Evolutionary conservation across 1,140 invertebrate species (phyloP), one percentile per base, ranked within the genome.

Genomic region (Hylaeus anthracinus): DNA sequence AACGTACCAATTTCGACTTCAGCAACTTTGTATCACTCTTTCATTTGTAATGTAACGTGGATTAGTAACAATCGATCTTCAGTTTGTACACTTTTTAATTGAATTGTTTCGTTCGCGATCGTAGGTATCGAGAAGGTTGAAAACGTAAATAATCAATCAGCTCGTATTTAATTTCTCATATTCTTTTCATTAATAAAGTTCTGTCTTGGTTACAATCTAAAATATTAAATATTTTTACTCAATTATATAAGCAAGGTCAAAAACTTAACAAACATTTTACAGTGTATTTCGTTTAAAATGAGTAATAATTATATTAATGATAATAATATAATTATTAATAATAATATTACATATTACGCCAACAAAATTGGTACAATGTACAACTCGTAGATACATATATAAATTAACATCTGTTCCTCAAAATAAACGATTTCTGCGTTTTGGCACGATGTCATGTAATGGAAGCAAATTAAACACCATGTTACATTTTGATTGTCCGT

Each of bases 191-290:
- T 86, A 86, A 86, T 79, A 93, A 93, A 84, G 86, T 90, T 91
- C 86, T 90, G 81, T 93, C 81, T 86, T 91, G 83, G 86, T 92
- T 93, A 93, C 90, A 92, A 84, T 88, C 89, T 93, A 93, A 92
- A 92, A 91, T 93, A 93, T 90, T 88, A 87, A 88, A 88, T 90
- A 93, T 89, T 91, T 26, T 88, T 91, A 79, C 77, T 91, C 92
- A 92, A 88, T 90, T 90, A 90, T 86, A 89, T 92, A 92, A 93
- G 92, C 91, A 92, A 93, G 90, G 91, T 91, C 91, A 92, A 92
- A 93, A 93, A 93, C 92, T 93, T 93, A 93, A 93, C 93, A 93
- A 93, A 93, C 91, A 91, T 93, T 92, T 92, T 92, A 93, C 92
- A 93, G 83, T 88, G 86, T 82, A 81, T 84, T 88, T 86, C 45